phyloP scores from a whole-genome alignment of 1,140 invertebrate species.

The Lordiphosa collinella region DNA sequence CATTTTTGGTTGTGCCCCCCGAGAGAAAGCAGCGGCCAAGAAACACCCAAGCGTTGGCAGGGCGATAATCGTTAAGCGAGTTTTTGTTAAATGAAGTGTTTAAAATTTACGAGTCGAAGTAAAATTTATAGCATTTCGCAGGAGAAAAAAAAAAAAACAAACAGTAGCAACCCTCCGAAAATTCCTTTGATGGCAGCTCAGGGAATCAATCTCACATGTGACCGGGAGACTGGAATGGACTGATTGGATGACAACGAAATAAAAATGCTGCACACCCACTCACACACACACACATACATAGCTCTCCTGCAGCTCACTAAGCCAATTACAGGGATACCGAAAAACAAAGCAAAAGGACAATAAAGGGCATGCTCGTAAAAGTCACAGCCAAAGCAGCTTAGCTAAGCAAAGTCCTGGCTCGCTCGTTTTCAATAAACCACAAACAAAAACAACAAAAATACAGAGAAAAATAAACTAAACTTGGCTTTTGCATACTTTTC shows the following conservation, averaged over 20 bases:
- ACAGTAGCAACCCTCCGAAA: background rate
- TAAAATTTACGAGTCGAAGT: conserved; percentile 60
- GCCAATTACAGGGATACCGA: conserved; percentile 54
- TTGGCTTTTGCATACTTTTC: conserved; percentile 59
- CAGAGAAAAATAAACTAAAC: conserved; percentile 35
- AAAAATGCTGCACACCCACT: conserved; percentile 32
- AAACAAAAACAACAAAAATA: conserved; percentile 23
- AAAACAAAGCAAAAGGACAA: conserved; percentile 64
- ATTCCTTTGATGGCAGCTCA: conserved; percentile 55
- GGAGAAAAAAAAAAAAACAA: conserved; percentile 12
- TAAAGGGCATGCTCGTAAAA: conserved; percentile 64
- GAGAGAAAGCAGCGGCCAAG: background rate
- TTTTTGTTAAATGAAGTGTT: conserved; percentile 68
- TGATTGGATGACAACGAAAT: conserved; percentile 66
- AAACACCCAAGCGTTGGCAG: conserved; percentile 5
- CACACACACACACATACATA: too few relatives aligned
- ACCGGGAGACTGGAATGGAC: conserved; percentile 13
- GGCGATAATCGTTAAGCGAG: conserved; percentile 67
- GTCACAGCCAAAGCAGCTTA: conserved; percentile 41
- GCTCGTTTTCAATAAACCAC: conserved; percentile 59
- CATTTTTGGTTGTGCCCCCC: background rate
- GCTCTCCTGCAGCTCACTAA: conserved; percentile 20
- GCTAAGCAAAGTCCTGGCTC: conserved; percentile 35
- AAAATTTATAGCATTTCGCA: conserved; percentile 51
- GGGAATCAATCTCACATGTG: conserved; percentile 64